These are phyloP conservation scores for Drosophila suzukii DNA, from an alignment of 1,140 invertebrate species.

Conservation along the genomic window DNA sequence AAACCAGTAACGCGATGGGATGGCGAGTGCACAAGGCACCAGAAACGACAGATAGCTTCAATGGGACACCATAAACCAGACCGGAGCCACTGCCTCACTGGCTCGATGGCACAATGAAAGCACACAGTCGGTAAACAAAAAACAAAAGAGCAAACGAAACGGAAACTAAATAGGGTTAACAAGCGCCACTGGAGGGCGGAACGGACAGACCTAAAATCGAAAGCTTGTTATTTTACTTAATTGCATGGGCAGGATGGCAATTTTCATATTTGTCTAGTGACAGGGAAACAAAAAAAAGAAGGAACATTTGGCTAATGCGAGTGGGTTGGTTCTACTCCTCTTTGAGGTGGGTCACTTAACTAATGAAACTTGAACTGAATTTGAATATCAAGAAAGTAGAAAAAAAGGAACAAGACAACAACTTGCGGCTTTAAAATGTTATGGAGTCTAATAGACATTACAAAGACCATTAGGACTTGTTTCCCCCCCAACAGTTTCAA, in stretches of 20 bases:
- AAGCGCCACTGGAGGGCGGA: not conserved
- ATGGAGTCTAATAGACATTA: too few relatives aligned
- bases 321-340: not conserved
- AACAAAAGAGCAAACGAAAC: conserved; percentile 28
- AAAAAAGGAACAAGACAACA: too few relatives aligned
- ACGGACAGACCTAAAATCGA: conserved; percentile 32
- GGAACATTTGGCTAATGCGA: conserved; percentile 19
- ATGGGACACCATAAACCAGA: conserved; percentile 12
- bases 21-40: conserved; percentile 23
- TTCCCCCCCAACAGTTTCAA: too few relatives aligned
- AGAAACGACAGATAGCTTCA: conserved; percentile 10
- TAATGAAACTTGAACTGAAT: conserved; percentile 5
- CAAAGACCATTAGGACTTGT: too few relatives aligned
- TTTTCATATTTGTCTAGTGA: conserved; percentile 47
- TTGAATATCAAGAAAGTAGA: not conserved
- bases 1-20: conserved; percentile 14
- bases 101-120: conserved; percentile 24
- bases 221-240: conserved; percentile 52
- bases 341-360: not conserved
- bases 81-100: not conserved
- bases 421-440: too few relatives aligned
- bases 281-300: conserved; percentile 3
- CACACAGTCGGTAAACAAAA: conserved; percentile 38
- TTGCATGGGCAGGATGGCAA: conserved; percentile 35
- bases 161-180: conserved; percentile 48